Conservation (phyloP, 2,797 vertebrate species). For the Pteronotus mesoamericanus region DNA sequence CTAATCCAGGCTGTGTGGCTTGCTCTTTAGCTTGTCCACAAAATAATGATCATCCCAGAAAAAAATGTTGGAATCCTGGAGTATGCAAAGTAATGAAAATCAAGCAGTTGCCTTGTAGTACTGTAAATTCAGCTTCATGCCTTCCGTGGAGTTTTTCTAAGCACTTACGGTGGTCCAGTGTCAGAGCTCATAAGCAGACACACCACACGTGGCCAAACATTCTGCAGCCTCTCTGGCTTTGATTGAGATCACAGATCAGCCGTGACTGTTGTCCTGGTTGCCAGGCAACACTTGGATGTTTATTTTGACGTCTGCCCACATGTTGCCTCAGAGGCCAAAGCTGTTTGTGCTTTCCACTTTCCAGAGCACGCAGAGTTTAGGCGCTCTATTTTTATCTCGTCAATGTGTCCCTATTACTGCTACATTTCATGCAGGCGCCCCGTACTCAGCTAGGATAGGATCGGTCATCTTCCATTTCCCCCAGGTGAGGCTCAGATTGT, state of each 20-base stretch:
- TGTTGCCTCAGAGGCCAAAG: slow-evolving; percentile 29
- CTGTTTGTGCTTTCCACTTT: slow-evolving; percentile 23
- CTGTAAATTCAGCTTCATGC: neutral
- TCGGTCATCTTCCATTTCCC: neutral
- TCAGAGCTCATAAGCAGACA: neutral
- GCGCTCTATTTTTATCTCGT: slow-evolving; percentile 27
- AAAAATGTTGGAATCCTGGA: neutral
- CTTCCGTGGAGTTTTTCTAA: neutral
- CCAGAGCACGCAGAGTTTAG: neutral
- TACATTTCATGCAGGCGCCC: neutral
- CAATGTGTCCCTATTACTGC: neutral
- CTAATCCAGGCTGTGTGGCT: neutral
- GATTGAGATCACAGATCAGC: slow-evolving; percentile 33
- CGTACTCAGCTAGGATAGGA: neutral
- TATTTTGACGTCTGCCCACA: slow-evolving; percentile 37
- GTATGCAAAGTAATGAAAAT: neutral
- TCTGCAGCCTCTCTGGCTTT: neutral
- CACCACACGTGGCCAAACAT: neutral
- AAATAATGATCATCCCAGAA: neutral
- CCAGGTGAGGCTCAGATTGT: neutral
- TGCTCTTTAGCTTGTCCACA: neutral
- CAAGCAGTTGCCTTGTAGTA: neutral
- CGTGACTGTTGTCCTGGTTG: slow-evolving; percentile 39
- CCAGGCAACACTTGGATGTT: slow-evolving; percentile 75
- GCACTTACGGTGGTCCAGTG: neutral